Base-by-base conservation (phyloP, 2,888 invertebrate species). In the Limnephilus auricula region DNA sequence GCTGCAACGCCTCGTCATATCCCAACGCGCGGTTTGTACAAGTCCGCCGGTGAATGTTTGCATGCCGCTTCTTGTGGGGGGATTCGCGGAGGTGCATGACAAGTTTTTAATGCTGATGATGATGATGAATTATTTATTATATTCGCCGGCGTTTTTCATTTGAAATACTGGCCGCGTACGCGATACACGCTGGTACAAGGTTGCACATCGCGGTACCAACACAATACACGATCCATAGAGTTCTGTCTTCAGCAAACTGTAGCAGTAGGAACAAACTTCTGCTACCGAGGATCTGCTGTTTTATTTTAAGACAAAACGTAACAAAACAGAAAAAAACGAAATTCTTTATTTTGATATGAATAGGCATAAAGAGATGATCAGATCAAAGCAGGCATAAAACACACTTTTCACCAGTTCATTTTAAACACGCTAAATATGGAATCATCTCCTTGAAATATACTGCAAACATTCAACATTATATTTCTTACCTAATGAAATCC, bases 81-180 rank as follows among this genome's bases (percentile, higher is more conserved):
- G 50, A 65, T 25, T 82, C 25, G 82, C 82, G 25, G 82, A 32
- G 65, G 32, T 34, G 34, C 25, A 82, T 82, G 89, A 92, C 89
- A 84, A 89, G 89, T 90, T 91, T 84, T 91, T 83, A 86, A 92
- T 40, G 40, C 10, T 84, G 90, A 90, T 40, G 40, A 40, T 84
- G 90, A 90, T 85, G 89, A 90, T 88, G 89, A 82, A 87, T 88
- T 91, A 92, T 90, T 92, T 87, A 92, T 92, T 91, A 91, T 92
- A 90, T 88, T 84, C 90, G 86, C 79, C 37, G 25, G 84, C 18
- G 45, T 78, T 79, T 50, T 90, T 90, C 79, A 34, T 34, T 82
- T 18, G 32, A 18, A 31, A 82, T 32, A 32, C 80, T 34, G 18
- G 32, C 32, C 80, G 80, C 80, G 80, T 82, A 82, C 80, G 80